Percentiles rank a stretch among this genome's conserved stretches.
Evolutionary conservation across 2,888 invertebrate genomes (phyloP).

Genomic region (Ophion slaviceki): DNA sequence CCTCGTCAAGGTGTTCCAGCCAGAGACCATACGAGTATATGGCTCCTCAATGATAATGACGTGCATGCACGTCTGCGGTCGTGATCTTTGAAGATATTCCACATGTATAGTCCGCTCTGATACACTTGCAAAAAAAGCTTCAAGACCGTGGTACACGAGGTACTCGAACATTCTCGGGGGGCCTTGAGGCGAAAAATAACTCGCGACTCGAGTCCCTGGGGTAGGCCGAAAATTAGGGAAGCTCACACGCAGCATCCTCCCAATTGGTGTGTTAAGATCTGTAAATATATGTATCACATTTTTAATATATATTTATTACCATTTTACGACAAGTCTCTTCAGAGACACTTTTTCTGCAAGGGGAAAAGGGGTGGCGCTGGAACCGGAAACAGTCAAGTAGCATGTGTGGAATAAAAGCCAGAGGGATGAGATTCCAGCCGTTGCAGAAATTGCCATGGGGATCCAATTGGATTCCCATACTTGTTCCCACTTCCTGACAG

Average conservation of each 20-base stretch:
- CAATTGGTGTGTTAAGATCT: too few relatives aligned
- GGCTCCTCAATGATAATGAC: neutral
- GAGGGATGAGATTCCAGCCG: too few relatives aligned
- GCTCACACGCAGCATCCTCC: neutral
- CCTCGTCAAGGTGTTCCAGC: constrained; percentile 34
- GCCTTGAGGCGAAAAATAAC: neutral
- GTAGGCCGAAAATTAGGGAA: neutral
- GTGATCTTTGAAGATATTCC: neutral
- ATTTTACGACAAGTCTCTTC: too few relatives aligned
- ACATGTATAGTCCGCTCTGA: neutral
- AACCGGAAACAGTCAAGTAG: too few relatives aligned
- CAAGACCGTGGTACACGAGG: neutral
- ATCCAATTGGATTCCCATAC: too few relatives aligned
- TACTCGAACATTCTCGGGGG: neutral
- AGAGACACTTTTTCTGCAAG: too few relatives aligned
- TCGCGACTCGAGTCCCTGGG: neutral
- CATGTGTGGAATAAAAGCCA: too few relatives aligned
- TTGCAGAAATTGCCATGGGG: too few relatives aligned
- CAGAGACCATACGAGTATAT: neutral
- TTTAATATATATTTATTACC: too few relatives aligned
- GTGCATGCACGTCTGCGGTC: neutral
- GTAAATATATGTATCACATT: too few relatives aligned
- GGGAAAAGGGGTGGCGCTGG: too few relatives aligned
- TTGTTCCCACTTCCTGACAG: too few relatives aligned
- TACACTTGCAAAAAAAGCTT: neutral